These are phyloP conservation scores for Pantherophis guttatus DNA, from an alignment of 2,113 vertebrate genomes.

Conservation along the genomic window DNA sequence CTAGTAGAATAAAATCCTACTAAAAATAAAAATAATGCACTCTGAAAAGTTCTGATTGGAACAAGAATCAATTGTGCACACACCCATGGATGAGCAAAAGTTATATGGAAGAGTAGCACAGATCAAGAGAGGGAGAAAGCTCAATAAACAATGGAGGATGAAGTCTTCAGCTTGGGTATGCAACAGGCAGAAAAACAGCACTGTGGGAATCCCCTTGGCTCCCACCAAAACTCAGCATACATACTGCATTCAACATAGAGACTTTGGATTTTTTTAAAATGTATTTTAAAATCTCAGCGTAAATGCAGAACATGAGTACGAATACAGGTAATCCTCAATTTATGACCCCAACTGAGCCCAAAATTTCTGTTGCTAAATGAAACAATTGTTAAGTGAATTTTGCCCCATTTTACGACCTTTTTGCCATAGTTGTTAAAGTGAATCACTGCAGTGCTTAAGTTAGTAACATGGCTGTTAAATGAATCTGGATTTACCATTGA, in stretches of 20 bases:
- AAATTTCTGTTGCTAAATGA: too few species aligned
- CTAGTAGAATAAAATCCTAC: neutral
- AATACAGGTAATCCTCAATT: neutral
- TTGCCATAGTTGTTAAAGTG: too few species aligned
- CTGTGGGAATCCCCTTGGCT: neutral
- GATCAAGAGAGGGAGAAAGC: neutral
- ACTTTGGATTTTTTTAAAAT: neutral
- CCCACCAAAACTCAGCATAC: neutral
- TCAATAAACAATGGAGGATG: neutral
- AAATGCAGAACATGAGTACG: neutral
- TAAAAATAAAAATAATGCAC: neutral
- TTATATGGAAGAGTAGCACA: neutral
- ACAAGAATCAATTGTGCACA: neutral
- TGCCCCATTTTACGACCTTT: too few species aligned
- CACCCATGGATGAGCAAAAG: neutral
- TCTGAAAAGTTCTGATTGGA: neutral
- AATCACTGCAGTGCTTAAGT: too few species aligned
- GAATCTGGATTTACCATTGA: too few species aligned
- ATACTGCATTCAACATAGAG: neutral
- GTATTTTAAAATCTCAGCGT: neutral
- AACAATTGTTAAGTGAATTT: too few species aligned
- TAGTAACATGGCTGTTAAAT: too few species aligned
- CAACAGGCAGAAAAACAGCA: neutral
- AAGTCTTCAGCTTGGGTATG: neutral
- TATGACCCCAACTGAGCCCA: too few species aligned